Base-by-base conservation (phyloP, 1,140 invertebrate genomes). In the Augochlora pura region DNA sequence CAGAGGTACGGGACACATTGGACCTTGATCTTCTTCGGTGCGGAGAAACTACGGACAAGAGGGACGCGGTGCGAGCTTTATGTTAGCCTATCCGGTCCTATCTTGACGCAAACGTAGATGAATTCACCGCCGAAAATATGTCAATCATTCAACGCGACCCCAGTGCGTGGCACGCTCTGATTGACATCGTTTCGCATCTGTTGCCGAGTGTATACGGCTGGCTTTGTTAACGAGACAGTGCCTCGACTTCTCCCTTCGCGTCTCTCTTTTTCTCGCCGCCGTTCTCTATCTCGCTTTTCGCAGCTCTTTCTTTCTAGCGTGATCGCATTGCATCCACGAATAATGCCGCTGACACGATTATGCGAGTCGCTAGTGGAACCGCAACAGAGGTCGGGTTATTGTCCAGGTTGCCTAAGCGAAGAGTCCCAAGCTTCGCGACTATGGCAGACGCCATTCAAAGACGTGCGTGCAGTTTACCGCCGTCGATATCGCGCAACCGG, bases 61-160 rank as follows among this genome's bases (percentile, higher is more conserved):
- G 21, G 25, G 49, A 32, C 23, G 39, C 0, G 67, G 59, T 0
- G 25, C 66, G 25, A 63, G 60, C 68, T 84, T 64, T 63, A 79
- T 65, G 68, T 57, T 38, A 68, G 49, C 6, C 54, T 57, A 82
- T 60, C n/a, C 67, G 49, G 67, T 71, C 68, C 49, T 49, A 49
- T 49, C 46, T 16, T 21, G 49, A 21, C 49, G 49, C 2, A 18
- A 52, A 16, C 14, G 16, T 52, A 81, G 85, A 88, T 88, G 86
- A 84, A 88, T 83, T 83, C 84, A 86, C 86, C 83, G 85, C 86
- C 86, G 88, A 92, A 91, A 92, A 91, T 91, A 91, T 91, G 91
- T 92, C 91, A 91, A 91, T 92, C 91, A 92, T 27, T 73, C 59
- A 49, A 16, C 38, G 82, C 73, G 86, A 89, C 83, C 88, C 88